Evolutionary conservation across 2,888 invertebrate species (phyloP).

Genomic region (Megamerina dolium): DNA sequence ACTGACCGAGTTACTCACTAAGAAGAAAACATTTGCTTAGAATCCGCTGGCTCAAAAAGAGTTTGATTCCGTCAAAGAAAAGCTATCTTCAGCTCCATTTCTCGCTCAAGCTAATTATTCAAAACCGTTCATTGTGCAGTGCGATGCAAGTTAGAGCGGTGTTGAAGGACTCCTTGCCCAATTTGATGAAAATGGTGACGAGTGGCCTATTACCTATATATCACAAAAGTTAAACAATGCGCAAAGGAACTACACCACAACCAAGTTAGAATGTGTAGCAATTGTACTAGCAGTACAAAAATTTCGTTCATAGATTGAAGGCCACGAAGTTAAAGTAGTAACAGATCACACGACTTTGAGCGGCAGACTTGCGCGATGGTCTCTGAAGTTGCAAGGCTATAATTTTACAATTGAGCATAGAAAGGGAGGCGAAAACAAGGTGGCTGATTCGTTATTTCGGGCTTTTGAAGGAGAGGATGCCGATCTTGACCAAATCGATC

Average conservation of each 20-base stretch:
- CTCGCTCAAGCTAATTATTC: too few species aligned
- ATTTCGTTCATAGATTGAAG: too few species aligned
- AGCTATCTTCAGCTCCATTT: too few species aligned
- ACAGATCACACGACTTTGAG: constrained; percentile 2
- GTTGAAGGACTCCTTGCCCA: background rate
- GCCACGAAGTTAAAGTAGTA: background rate
- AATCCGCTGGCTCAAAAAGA: too few species aligned
- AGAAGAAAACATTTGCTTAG: too few species aligned
- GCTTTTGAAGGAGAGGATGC: background rate
- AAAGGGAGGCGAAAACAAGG: constrained; percentile 2
- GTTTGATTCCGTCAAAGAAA: too few species aligned
- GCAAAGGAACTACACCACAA: background rate
- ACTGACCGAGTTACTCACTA: too few species aligned
- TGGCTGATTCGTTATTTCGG: background rate
- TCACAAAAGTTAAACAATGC: background rate
- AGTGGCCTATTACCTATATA: background rate
- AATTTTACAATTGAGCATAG: too few species aligned
- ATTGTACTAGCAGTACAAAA: too few species aligned
- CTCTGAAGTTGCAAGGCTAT: too few species aligned
- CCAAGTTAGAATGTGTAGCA: too few species aligned
- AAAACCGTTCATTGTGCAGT: background rate
- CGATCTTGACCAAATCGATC: background rate
- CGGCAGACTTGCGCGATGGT: too few species aligned
- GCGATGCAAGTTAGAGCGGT: background rate
- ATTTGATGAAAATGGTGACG: background rate